Evolutionary conservation across 2,113 vertebrate genomes (phyloP).

Genomic region (Chauna torquata): DNA sequence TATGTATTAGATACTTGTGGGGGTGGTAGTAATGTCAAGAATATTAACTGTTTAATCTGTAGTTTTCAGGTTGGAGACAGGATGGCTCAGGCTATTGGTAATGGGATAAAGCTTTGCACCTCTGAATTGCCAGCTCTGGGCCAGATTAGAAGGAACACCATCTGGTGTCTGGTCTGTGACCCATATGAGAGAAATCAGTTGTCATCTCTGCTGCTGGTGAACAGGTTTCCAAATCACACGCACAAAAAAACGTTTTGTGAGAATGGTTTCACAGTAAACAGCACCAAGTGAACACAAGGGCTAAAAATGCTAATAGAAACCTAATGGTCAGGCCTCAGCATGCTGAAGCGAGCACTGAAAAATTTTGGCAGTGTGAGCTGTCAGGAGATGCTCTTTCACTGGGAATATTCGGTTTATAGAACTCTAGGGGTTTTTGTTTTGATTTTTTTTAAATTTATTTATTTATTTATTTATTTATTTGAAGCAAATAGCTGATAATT

Average conservation of each 20-base stretch:
- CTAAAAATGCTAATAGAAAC: neutral
- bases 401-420: neutral
- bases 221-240: neutral
- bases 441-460: neutral
- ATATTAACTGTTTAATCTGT: constrained; percentile 49
- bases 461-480: too few species aligned
- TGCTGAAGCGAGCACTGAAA: neutral
- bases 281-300: neutral
- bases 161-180: constrained; percentile 63
- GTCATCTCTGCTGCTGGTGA: neutral
- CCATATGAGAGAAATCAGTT: constrained; percentile 14
- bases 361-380: neutral
- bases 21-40: neutral
- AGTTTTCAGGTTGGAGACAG: constrained; percentile 5
- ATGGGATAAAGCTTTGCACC: constrained; percentile 62
- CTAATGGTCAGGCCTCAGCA: neutral
- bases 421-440: neutral
- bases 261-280: neutral
- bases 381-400: neutral
- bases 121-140: constrained; percentile 20
- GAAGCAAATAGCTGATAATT: neutral
- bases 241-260: neutral
- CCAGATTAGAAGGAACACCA: constrained; percentile 61
- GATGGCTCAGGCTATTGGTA: constrained; percentile 43
- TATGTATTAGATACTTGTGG: neutral